phyloP scores from a whole-genome alignment of 2,888 invertebrate genomes.

The Coecobrya sp. region DNA sequence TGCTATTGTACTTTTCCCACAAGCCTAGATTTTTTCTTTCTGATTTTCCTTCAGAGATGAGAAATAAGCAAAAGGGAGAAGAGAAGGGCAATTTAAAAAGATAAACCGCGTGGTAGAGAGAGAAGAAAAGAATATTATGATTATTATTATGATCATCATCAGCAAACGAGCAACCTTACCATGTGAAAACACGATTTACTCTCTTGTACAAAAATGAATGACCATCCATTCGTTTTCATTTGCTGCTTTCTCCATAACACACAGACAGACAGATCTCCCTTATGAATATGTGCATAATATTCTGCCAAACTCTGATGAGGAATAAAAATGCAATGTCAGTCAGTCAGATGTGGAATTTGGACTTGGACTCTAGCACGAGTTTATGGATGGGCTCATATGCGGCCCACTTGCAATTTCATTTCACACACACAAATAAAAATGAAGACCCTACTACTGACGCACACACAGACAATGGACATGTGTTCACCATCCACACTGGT shows the following conservation, averaged over 20 bases:
- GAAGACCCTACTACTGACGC: background rate
- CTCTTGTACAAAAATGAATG: constrained; percentile 5
- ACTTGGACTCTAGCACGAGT: background rate
- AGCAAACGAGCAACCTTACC: constrained; percentile 17
- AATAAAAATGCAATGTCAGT: constrained; percentile 69
- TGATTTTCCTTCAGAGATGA: background rate
- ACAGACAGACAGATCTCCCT: background rate
- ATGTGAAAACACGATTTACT: background rate
- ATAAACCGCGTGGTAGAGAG: constrained; percentile 29
- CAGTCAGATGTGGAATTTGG: constrained; percentile 57
- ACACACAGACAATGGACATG: constrained; percentile 16
- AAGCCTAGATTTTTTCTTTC: background rate
- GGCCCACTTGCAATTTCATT: constrained; percentile 67
- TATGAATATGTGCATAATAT: constrained; percentile 1
- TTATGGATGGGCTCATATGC: background rate
- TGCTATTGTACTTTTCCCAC: background rate
- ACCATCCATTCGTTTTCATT: constrained; percentile 34
- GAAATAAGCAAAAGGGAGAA: constrained; percentile 14
- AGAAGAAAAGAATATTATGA: constrained; percentile 17
- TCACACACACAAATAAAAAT: constrained; percentile 22
- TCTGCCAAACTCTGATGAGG: background rate
- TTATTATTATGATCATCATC: constrained; percentile 19
- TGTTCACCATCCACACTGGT: constrained; percentile 50
- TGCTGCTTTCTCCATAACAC: background rate
- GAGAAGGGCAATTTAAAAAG: constrained; percentile 55